Base-by-base conservation (phyloP, 2,113 vertebrate species). In the Toxotes jaculatrix region DNA sequence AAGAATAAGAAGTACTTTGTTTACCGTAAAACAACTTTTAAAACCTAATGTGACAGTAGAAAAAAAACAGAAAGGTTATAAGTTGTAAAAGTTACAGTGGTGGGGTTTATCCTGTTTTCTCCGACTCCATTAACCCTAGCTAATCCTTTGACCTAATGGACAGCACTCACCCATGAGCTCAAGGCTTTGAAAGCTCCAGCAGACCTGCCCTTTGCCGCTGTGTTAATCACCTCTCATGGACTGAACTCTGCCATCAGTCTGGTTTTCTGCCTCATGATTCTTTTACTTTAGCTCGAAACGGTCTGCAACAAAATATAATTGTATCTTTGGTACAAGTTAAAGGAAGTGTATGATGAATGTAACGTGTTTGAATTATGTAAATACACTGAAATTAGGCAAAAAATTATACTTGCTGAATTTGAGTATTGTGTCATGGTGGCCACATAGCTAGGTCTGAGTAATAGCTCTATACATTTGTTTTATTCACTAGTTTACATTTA, bases 81-180 rank as follows among this genome's bases (percentile, higher is more conserved):
- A 85, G 77, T 77, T 80, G 64, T 57, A 78, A 74, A 83, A 83
- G 80, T 87, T 84, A 34, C 47, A 1, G 13, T 19, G 73, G 66
- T 66, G 67, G 38, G n/a, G 82, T 75, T 55, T 65, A 77, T 79
- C 86, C 85, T 73, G 85, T 88, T 80, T 85, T 32, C 80, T 83
- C 53, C 4, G 51, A 36, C 89, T 89, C 89, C 92, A 88, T 94
- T 94, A 92, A 92, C 88, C 76, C 85, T 21, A 34, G 11, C 73
- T 94, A 93, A 94, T 93, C 92, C 91, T 86, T 66, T 88, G 91
- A 93, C 88, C 93, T 86, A 72, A 87, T 82, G 87, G 77, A 87
- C 88, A 62, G 79, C 87, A 78, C 88, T 90, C 85, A 74, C 68
- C 65, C 62, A 21, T 7, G 55, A 87, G 83, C 89, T 82, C 55